Evolutionary conservation across 2,888 invertebrate genomes (phyloP).

Genomic region (Epistrophella euchroma): DNA sequence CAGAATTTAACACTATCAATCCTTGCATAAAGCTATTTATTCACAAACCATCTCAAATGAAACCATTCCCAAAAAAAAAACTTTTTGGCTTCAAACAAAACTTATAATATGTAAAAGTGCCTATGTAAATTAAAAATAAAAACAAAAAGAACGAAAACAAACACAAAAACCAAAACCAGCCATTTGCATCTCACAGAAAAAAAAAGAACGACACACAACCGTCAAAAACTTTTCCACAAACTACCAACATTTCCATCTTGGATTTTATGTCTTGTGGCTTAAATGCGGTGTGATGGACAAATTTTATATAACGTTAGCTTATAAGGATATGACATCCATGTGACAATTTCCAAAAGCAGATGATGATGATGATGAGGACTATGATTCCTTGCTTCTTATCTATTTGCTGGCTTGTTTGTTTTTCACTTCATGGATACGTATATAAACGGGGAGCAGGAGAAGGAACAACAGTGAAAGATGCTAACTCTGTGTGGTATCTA

Average conservation of each 20-base stretch:
- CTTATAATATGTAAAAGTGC: neutral
- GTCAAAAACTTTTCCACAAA: conserved; percentile 36
- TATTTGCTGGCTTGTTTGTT: conserved; percentile 41
- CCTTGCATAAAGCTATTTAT: neutral
- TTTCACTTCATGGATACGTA: conserved; percentile 21
- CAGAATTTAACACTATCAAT: neutral
- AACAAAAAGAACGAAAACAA: neutral
- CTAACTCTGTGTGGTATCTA: conserved; percentile 11
- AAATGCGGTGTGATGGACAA: conserved; percentile 23
- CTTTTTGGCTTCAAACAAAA: neutral
- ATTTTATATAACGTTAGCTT: conserved; percentile 32
- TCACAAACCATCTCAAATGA: neutral
- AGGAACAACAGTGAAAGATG: conserved; percentile 14
- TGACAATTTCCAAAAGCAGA: conserved; percentile 56
- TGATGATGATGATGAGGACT: conserved; percentile 17
- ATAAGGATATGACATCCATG: conserved; percentile 13
- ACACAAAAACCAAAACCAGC: neutral
- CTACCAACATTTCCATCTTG: conserved; percentile 18
- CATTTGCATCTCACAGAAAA: neutral
- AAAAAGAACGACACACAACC: neutral
- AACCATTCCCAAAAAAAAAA: neutral
- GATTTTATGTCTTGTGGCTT: conserved; percentile 36
- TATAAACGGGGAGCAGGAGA: neutral
- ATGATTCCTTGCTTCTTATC: conserved; percentile 42
- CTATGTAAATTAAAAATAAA: conserved; percentile 2